These are phyloP conservation scores for Lamellibrachia luymesi DNA, from an alignment of 1,140 invertebrate genomes.

Conservation along the genomic window DNA sequence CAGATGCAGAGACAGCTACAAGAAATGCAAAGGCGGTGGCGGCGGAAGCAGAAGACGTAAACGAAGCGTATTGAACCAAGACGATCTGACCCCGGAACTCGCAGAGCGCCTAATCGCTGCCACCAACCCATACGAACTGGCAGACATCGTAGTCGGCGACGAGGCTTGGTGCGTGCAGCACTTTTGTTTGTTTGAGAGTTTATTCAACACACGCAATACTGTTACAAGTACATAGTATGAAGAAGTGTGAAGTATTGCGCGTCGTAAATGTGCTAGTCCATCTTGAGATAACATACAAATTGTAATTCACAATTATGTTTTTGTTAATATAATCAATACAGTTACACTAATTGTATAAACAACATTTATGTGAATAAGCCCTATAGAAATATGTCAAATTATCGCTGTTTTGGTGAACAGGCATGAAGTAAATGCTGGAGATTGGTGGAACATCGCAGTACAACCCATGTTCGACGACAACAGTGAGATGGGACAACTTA, in stretches of 20 bases:
- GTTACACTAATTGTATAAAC: no score
- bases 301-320: not conserved
- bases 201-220: not conserved
- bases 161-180: slow-evolving; percentile 13
- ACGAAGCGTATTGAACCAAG: not conserved
- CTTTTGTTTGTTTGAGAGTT: not conserved
- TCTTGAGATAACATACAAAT: not conserved
- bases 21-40: not conserved
- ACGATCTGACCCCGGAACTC: slow-evolving; percentile 8
- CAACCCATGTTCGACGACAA: slow-evolving; percentile 21
- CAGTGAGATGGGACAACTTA: slow-evolving; percentile 12
- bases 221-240: not conserved
- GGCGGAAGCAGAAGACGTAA: not conserved
- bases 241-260: not conserved
- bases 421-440: slow-evolving; percentile 2
- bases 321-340: no score
- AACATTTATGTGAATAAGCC: no score
- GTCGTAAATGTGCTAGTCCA: not conserved
- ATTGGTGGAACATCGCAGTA: slow-evolving; percentile 15
- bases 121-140: slow-evolving; percentile 14
- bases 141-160: slow-evolving; percentile 4
- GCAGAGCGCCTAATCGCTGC: slow-evolving; percentile 9
- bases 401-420: not conserved
- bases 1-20: not conserved
- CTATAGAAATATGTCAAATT: not conserved